These are phyloP conservation scores for Aproaerema taeniolella DNA, from an alignment of 2,888 invertebrate species.

Conservation along the genomic window DNA sequence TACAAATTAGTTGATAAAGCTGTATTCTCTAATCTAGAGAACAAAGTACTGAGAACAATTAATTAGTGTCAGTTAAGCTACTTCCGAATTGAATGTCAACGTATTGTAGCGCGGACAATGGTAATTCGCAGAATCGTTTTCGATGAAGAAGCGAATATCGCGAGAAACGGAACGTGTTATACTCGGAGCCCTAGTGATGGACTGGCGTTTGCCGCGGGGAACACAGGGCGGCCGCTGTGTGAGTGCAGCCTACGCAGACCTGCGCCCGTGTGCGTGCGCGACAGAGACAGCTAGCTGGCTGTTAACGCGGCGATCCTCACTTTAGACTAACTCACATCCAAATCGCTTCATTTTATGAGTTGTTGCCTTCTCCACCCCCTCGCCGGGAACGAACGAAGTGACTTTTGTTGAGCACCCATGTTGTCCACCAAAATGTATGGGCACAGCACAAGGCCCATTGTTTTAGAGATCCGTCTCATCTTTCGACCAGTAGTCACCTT, in stretches of 20 bases:
- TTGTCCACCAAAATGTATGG: too few relatives aligned
- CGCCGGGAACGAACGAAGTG: constrained; percentile 39
- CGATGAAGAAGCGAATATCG: constrained; percentile 25
- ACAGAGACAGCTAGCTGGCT: constrained; percentile 53
- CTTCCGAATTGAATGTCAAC: constrained; percentile 35
- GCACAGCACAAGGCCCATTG: too few relatives aligned
- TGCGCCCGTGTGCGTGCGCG: constrained; percentile 42
- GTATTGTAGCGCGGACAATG: constrained; percentile 48
- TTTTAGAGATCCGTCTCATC: too few relatives aligned
- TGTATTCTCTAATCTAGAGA: too few relatives aligned
- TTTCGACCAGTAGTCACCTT: too few relatives aligned
- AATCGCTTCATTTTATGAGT: constrained; percentile 79
- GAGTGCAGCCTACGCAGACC: constrained; percentile 18
- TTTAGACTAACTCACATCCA: constrained; percentile 77
- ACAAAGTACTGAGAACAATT: constrained; percentile 23
- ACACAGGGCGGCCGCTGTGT: constrained; percentile 18
- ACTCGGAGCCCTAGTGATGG: constrained; percentile 31
- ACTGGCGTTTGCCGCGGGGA: constrained; percentile 22
- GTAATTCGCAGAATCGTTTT: constrained; percentile 26
- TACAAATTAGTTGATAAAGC: too few relatives aligned
- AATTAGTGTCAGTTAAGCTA: constrained; percentile 32
- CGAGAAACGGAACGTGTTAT: constrained; percentile 34
- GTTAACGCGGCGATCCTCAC: constrained; percentile 73
- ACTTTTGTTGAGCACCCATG: constrained; percentile 40
- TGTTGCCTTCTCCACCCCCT: constrained; percentile 78